phyloP scores from a whole-genome alignment of 92 coral and sea anemone genomes.

The Porites lobata region DNA sequence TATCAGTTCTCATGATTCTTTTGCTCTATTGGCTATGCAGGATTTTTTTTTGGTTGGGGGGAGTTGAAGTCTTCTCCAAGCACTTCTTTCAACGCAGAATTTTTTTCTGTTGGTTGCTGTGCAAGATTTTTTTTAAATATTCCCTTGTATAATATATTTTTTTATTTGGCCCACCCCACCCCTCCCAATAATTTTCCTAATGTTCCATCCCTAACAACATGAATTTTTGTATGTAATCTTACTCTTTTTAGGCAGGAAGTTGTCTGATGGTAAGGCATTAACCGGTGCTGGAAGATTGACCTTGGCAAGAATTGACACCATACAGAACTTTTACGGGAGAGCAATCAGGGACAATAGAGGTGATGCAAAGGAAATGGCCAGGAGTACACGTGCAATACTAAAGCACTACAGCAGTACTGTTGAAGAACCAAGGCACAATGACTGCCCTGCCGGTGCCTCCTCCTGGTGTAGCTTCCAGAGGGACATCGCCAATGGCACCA shows the following conservation, averaged over 20 bases:
- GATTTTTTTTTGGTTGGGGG: too few relatives aligned
- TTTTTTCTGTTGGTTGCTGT: too few relatives aligned
- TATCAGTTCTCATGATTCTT: too few relatives aligned
- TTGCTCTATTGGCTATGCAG: too few relatives aligned
- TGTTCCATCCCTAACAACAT: neutral
- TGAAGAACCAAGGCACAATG: conserved; percentile 55
- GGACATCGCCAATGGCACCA: conserved; percentile 25
- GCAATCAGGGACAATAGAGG: conserved; percentile 50
- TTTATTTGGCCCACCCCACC: neutral
- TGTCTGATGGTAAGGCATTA: conserved; percentile 61
- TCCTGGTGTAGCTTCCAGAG: conserved; percentile 74
- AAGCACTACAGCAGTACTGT: conserved; percentile 59
- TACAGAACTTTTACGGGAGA: conserved; percentile 67
- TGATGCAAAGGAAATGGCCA: conserved; percentile 59
- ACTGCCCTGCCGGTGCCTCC: conserved; percentile 38
- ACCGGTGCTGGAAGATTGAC: conserved; percentile 63
- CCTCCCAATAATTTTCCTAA: neutral
- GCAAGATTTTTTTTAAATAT: too few relatives aligned
- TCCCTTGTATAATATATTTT: too few relatives aligned
- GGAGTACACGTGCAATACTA: conserved; percentile 54
- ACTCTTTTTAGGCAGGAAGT: conserved; percentile 42
- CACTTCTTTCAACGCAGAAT: too few relatives aligned
- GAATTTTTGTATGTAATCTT: neutral
- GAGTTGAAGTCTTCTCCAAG: too few relatives aligned
- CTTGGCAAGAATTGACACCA: conserved; percentile 34